Conservation (phyloP, 2,113 vertebrate genomes). For the Symphodus melops region DNA sequence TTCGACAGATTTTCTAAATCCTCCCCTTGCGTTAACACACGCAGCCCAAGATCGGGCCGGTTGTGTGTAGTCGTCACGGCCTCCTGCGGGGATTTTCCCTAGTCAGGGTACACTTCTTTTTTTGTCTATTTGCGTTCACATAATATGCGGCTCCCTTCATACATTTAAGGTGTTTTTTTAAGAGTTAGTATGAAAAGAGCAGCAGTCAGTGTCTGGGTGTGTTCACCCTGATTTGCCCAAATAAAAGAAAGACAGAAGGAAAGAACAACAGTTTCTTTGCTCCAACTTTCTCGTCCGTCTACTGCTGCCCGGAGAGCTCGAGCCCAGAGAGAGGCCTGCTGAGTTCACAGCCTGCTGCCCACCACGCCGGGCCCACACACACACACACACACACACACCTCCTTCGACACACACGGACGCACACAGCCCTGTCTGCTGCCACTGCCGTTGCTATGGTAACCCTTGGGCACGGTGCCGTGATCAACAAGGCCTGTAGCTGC, state of each 20-base stretch:
- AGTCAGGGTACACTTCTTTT: too few relatives aligned
- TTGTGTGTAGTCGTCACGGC: too few relatives aligned
- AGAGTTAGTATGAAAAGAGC: too few relatives aligned
- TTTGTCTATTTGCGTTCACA: too few relatives aligned
- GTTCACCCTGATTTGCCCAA: not conserved
- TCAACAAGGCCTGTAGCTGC: slow-evolving; percentile 77
- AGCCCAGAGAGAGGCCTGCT: slow-evolving; percentile 67
- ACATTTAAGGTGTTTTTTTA: too few relatives aligned
- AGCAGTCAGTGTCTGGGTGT: too few relatives aligned
- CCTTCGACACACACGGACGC: slow-evolving; percentile 44
- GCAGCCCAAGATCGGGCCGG: too few relatives aligned
- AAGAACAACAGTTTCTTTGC: slow-evolving; percentile 43
- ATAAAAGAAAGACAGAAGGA: slow-evolving; percentile 29
- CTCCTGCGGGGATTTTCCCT: too few relatives aligned
- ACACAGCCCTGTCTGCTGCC: slow-evolving; percentile 71
- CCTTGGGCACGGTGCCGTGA: slow-evolving; percentile 74
- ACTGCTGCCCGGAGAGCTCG: slow-evolving; percentile 52
- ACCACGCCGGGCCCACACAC: slow-evolving; percentile 64
- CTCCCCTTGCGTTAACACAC: too few relatives aligned
- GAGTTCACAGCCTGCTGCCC: slow-evolving; percentile 75
- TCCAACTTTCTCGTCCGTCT: slow-evolving; percentile 53
- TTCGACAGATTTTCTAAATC: too few relatives aligned
- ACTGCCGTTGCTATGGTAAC: slow-evolving; percentile 79
- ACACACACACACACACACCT: slow-evolving; percentile 12
- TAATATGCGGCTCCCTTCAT: too few relatives aligned